Percentiles rank a stretch among this genome's conserved stretches.
Conservation (phyloP, 2,113 vertebrate species). For the Glaucidium brasilianum region DNA sequence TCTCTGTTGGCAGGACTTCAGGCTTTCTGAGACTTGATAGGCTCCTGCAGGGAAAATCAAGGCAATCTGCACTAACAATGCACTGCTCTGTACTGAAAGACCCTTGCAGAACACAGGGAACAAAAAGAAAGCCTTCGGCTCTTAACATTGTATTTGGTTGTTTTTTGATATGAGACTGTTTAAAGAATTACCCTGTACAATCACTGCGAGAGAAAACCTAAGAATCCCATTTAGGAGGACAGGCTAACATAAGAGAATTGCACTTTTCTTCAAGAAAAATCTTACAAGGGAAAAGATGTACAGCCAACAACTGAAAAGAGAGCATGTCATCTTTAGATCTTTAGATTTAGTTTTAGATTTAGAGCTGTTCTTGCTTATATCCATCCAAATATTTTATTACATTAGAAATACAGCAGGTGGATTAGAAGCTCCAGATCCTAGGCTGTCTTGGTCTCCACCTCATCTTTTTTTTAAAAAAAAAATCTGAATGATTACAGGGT, state of each 20-base stretch:
- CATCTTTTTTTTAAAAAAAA: neutral
- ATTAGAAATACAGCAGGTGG: neutral
- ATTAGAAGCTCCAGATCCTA: neutral
- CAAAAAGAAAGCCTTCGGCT: neutral
- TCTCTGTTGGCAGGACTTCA: neutral
- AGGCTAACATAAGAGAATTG: neutral
- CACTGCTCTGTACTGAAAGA: neutral
- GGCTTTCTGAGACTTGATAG: neutral
- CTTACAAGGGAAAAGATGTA: neutral
- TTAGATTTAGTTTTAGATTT: neutral
- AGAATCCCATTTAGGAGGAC: neutral
- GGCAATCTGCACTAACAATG: neutral
- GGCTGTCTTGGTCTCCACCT: neutral
- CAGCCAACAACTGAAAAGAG: neutral
- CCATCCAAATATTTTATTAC: neutral
- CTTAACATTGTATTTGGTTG: neutral
- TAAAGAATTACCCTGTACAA: neutral
- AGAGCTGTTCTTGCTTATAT: neutral
- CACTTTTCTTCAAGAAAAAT: neutral
- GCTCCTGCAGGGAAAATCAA: slow-evolving; percentile 27
- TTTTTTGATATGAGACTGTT: neutral
- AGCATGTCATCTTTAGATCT: neutral
- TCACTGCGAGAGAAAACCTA: neutral
- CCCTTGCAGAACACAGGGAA: neutral
- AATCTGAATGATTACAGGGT: neutral